These are phyloP conservation scores for Temnothorax curvispinosus DNA, from an alignment of 1,140 invertebrate genomes.

Conservation along the genomic window DNA sequence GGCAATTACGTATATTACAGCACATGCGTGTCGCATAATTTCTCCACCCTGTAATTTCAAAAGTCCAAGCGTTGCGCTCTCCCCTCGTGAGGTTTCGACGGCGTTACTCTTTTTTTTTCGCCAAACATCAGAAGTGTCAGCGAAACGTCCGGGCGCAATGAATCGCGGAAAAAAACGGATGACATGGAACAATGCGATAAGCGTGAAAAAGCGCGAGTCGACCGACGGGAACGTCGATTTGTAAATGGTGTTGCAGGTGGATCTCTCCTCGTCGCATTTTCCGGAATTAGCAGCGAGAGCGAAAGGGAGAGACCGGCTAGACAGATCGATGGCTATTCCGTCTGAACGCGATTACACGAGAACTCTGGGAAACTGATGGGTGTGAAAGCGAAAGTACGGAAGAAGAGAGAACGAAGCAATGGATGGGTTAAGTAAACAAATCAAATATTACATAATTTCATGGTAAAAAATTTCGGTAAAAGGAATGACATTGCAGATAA, in stretches of 20 bases:
- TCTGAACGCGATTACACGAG: conserved; percentile 4
- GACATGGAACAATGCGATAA: conserved; percentile 48
- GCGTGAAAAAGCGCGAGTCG: conserved; percentile 55
- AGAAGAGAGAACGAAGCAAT: not conserved
- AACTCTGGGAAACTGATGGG: not conserved
- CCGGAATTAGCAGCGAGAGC: conserved; percentile 29
- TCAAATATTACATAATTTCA: not conserved
- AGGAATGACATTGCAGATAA: not conserved
- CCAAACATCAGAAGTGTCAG: conserved; percentile 55
- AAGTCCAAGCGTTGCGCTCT: conserved; percentile 21
- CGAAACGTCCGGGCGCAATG: conserved; percentile 25
- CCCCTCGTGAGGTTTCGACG: not conserved
- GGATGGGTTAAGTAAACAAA: not conserved
- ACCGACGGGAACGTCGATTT: conserved; percentile 40
- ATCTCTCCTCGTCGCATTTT: conserved; percentile 34
- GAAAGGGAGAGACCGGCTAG: conserved; percentile 26
- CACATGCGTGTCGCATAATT: conserved; percentile 17
- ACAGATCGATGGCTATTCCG: conserved; percentile 47
- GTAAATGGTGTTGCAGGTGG: conserved; percentile 48
- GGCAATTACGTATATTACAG: conserved; percentile 39
- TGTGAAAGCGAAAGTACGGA: conserved; percentile 2
- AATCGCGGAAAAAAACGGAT: conserved; percentile 47
- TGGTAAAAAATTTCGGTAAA: not conserved
- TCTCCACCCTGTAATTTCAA: not conserved
- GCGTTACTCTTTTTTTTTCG: conserved; percentile 8